Percentiles rank a stretch among this genome's conserved stretches.
Conservation (phyloP, 2,113 vertebrate genomes). For the Cheirogaleus medius region DNA sequence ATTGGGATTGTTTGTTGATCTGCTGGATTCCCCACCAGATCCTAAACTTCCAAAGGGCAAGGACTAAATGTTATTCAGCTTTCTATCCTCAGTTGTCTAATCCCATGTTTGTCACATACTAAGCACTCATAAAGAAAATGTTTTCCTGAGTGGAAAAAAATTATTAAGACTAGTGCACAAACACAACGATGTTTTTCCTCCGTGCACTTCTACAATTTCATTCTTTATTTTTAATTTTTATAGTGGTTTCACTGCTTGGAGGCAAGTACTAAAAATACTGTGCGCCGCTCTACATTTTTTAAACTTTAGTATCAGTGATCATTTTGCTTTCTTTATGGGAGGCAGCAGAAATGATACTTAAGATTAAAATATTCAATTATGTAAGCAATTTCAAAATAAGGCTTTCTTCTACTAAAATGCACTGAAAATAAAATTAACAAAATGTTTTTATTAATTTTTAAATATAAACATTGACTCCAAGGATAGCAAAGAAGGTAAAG, state of each 20-base stretch:
- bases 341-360: not conserved
- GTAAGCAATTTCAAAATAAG: conserved; percentile 47
- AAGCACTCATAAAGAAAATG: conserved; percentile 20
- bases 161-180: not conserved
- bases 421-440: conserved; percentile 16
- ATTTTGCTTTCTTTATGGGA: conserved; percentile 18
- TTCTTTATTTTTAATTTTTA: conserved; percentile 37
- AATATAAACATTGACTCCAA: conserved; percentile 32
- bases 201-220: not conserved
- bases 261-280: conserved; percentile 40
- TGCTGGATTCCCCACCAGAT: not conserved
- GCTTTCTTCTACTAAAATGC: conserved; percentile 3
- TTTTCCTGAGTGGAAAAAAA: not conserved
- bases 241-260: conserved; percentile 1
- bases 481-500: not conserved
- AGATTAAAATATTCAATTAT: conserved; percentile 37
- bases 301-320: not conserved
- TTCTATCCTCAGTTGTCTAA: not conserved
- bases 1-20: not conserved
- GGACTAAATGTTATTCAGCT: not conserved
- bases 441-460: not conserved
- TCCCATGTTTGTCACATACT: not conserved
- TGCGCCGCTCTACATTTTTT: not conserved
- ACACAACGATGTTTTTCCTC: not conserved
- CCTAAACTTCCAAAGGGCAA: not conserved